Evolutionary conservation across 1,140 invertebrate species (phyloP).

Genomic region (Cyclina sinensis): DNA sequence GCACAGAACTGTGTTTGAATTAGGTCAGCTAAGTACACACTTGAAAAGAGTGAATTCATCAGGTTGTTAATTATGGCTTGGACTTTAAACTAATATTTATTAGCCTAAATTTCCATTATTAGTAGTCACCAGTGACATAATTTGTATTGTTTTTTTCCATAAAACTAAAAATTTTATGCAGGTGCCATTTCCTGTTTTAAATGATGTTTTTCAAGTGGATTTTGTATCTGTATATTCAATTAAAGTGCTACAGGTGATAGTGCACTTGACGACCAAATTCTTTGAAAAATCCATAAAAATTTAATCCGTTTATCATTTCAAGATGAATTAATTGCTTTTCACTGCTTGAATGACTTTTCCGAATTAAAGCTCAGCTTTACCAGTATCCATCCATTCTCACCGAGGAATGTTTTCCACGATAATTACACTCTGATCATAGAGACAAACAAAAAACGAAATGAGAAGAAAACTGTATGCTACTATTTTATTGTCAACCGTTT

Average conservation of each 20-base stretch:
- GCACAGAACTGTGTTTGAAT: too few species aligned
- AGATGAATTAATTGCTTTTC: conserved; percentile 67
- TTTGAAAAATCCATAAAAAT: conserved; percentile 68
- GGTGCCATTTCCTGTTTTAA: conserved; percentile 45
- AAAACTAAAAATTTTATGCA: conserved; percentile 19
- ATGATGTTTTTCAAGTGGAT: not conserved
- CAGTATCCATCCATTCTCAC: conserved; percentile 30
- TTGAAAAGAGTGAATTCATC: too few species aligned
- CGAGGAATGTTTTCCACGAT: conserved; percentile 20
- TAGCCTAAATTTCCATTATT: too few species aligned
- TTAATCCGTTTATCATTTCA: conserved; percentile 65
- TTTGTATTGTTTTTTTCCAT: conserved; percentile 1
- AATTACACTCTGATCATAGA: conserved; percentile 52
- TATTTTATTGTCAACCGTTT: conserved; percentile 57
- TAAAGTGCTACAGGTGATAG: conserved; percentile 20
- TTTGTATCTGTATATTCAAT: conserved; percentile 23
- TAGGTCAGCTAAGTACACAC: too few species aligned
- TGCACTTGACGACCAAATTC: conserved; percentile 10
- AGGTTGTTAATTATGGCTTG: too few species aligned
- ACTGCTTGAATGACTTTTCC: conserved; percentile 29
- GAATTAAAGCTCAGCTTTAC: conserved; percentile 4
- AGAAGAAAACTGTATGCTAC: conserved; percentile 48
- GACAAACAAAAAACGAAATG: conserved; percentile 50
- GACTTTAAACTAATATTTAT: too few species aligned
- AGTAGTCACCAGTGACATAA: too few species aligned